Evolutionary conservation across 2,797 vertebrate genomes (phyloP), one percentile per base, ranked within the genome.

Genomic region (Mus caroli): DNA sequence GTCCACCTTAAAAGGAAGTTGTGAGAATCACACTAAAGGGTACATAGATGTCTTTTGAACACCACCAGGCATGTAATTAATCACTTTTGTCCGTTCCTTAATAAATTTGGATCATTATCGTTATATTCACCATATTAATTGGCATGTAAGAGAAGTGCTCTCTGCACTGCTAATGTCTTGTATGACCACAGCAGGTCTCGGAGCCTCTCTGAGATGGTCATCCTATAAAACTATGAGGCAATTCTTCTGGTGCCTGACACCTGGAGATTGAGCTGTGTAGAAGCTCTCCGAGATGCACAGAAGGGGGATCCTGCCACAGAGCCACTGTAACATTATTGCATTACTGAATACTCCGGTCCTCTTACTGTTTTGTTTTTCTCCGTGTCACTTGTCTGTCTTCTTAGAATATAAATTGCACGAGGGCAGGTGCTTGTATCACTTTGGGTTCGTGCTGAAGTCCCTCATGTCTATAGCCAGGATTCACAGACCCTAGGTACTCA

Each of bases 101-200:
- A 17, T 88, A 60, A 76, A 60, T 56, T 26, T 76, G 56, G 40
- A 6, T 22, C 37, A 0, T 69, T 43, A 46, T 15, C 31, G 4
- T 34, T 52, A 12, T 43, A 20, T 78, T 78, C 88, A 3, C 88
- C 52, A 12, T 75, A 0, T 76, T 58, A 37, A 7, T 64, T 94
- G 62, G 13, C 40, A 7, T 50, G 3, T 54, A 37, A 89, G 9
- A 88, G 31, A 92, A 26, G 24, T 78, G 22, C 12, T 52, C 13
- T 24, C 88, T 34, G 6, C 8, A 46, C 17, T 28, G 11, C 43
- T 80, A 10, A 22, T 40, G 17, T 13, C 2, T 75, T 95, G 0
- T 90, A 76, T 95, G 76, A 64, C 62, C 56, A 26, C 58, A 88
- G 73, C 78, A 78, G 12, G 56, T 40, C 58, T 93, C 75, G 67